These are phyloP conservation scores for Zonitis immaculata DNA, from an alignment of 2,888 invertebrate species.

Conservation along the genomic window DNA sequence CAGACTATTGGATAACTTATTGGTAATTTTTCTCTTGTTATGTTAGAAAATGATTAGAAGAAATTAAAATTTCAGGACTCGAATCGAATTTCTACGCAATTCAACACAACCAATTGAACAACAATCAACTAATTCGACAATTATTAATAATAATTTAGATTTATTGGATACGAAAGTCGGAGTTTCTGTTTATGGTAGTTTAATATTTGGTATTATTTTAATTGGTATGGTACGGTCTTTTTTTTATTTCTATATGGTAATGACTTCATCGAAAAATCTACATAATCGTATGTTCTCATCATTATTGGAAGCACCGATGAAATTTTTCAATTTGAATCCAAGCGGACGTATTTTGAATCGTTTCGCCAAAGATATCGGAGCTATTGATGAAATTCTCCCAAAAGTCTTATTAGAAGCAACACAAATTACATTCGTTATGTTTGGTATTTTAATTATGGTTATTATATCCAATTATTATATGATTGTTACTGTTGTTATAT, in stretches of 20 bases:
- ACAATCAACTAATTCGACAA: no score
- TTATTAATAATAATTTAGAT: no score
- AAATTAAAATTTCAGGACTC: constrained; percentile 3
- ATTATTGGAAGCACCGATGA: constrained; percentile 56
- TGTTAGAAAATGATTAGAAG: no score
- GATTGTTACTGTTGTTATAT: constrained; percentile 55
- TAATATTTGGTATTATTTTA: constrained; percentile 1
- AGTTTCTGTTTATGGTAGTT: constrained; percentile 7
- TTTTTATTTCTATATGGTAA: constrained; percentile 66
- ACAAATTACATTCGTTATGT: constrained; percentile 58
- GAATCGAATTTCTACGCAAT: neutral
- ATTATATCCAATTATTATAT: constrained; percentile 62
- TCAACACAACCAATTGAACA: neutral
- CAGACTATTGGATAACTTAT: constrained; percentile 14
- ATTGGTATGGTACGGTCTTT: constrained; percentile 59
- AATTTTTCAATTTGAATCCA: constrained; percentile 63
- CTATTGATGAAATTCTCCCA: constrained; percentile 50
- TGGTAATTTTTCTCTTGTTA: constrained; percentile 7
- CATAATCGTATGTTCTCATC: constrained; percentile 49
- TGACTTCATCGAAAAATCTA: constrained; percentile 57
- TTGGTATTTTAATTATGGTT: constrained; percentile 64
- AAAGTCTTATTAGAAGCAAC: constrained; percentile 17
- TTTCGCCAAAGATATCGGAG: constrained; percentile 62
- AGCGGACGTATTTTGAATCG: constrained; percentile 58
- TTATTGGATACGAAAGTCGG: neutral